Conservation (phyloP, 2,113 vertebrate species). For the Peromyscus californicus region DNA sequence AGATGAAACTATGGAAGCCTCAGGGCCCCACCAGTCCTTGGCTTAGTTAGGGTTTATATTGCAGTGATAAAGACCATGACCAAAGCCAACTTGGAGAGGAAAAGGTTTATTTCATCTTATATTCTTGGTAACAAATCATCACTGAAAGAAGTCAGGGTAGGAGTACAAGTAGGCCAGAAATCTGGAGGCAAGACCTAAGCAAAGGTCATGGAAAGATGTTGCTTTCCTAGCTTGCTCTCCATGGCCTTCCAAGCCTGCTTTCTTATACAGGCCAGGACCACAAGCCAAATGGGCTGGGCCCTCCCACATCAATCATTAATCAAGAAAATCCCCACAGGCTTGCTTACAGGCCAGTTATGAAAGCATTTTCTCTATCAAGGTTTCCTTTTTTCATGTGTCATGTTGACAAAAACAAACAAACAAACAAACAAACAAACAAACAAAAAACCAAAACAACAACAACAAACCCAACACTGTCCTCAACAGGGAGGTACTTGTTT, state of each 20-base stretch:
- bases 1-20: background rate
- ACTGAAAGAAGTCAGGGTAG: background rate
- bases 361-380: background rate
- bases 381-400: background rate
- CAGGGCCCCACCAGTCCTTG: background rate
- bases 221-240: background rate
- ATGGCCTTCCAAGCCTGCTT: background rate
- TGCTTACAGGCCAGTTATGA: background rate
- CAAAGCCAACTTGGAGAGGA: background rate
- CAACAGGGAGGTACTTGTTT: background rate
- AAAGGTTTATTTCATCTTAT: background rate
- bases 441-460: no score
- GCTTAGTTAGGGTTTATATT: background rate
- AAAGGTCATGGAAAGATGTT: no score
- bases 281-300: background rate
- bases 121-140: background rate
- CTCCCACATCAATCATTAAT: background rate
- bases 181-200: background rate
- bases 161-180: background rate
- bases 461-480: background rate
- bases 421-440: no score
- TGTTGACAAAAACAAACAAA: no score
- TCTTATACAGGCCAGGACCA: background rate
- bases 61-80: background rate
- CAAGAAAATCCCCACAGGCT: background rate